phyloP scores from a whole-genome alignment of 2,113 vertebrate species.

The Rhinoderma darwinii region DNA sequence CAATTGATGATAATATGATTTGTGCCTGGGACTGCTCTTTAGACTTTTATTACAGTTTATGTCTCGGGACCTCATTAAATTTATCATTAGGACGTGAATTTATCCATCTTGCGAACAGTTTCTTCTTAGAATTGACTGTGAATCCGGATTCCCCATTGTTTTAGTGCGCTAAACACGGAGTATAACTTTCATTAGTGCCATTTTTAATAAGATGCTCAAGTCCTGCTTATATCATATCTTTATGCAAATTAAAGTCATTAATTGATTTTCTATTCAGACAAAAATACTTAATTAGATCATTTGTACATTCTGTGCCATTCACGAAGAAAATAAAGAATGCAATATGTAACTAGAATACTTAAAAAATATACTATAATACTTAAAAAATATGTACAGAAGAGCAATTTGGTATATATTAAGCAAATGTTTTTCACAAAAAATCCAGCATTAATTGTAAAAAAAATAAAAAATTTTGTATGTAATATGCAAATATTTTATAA shows the following conservation, averaged over 20 bases:
- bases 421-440: no score
- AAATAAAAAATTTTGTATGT: no score
- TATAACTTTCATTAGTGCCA: neutral
- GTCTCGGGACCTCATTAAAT: neutral
- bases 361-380: no score
- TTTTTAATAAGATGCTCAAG: neutral
- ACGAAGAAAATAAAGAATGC: neutral
- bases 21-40: neutral
- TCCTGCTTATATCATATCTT: neutral
- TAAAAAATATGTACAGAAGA: no score
- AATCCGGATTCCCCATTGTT: constrained; percentile 8
- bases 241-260: constrained; percentile 6
- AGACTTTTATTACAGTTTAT: constrained; percentile 2
- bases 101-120: constrained; percentile 11
- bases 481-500: no score
- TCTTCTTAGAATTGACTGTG: neutral
- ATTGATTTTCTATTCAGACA: constrained; percentile 17
- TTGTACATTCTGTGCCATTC: neutral
- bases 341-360: neutral
- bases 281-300: neutral
- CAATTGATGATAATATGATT: neutral
- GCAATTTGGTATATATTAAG: no score
- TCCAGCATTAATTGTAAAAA: no score
- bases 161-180: neutral
- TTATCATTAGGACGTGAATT: neutral